Evolutionary conservation across 2,113 vertebrate genomes (phyloP), one percentile per base, ranked within the genome.

Genomic region (Prietella phreatophila): DNA sequence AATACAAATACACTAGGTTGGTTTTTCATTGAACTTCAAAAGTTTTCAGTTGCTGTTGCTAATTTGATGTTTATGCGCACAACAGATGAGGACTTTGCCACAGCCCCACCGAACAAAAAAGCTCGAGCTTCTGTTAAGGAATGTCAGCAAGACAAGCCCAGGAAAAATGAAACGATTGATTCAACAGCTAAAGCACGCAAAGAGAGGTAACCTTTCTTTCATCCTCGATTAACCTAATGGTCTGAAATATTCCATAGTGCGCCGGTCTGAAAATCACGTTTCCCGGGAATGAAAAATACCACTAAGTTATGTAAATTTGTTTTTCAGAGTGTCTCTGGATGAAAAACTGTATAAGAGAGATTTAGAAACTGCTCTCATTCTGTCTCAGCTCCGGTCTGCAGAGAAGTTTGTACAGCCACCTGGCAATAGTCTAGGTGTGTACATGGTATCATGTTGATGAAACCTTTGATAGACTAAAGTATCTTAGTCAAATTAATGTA

Each of bases 1-100:
- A 2, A 3, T 63, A 63, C 61, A 30, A 69, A 69, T 67, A 67
- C 65, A 67, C 13, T 30, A 15, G 14, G 58, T 22, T 60, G 58
- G 6, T 22, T 60, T 60, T 60, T 60, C 58, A 20, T 60, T 6
- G 6, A 60, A 22, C 1, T 60, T n/a, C 25, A 42, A 42, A 42
- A 61, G 63, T 20, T 33, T 83, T 75, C 19, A 82, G 22, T 11
- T 73, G 33, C 14, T 17, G 15, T 47, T 42, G 33, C 25, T 85
- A 47, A 56, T 25, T 1, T 10, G 39, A 25, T 9, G 20, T n/a
- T 25, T 25, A 1, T 89, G 5, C 91, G 33, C 85, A 42, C 82
- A 79, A 87, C 89, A 97, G 97, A 97, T 94, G 97, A 97, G 79
- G 98, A 99, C 91, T 99, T 99, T 94, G 93, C 96, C n/a, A 89